These are phyloP conservation scores for Callopanchax toddi DNA, from an alignment of 2,113 vertebrate genomes.

Conservation along the genomic window DNA sequence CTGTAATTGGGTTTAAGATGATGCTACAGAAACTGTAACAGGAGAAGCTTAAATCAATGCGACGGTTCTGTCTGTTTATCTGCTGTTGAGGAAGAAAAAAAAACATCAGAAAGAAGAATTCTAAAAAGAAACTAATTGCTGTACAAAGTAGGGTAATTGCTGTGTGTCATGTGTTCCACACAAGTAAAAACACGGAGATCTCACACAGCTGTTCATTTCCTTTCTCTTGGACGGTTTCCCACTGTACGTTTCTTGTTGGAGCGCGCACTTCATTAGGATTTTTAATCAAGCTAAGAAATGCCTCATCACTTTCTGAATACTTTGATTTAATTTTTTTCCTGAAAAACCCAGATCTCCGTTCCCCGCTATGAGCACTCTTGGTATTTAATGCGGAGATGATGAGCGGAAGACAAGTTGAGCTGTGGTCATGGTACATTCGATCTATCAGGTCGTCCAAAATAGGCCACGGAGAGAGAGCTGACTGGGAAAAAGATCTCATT, in stretches of 20 bases:
- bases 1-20: slow-evolving; percentile 85
- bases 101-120: slow-evolving; percentile 77
- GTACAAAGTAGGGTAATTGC: slow-evolving; percentile 80
- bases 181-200: slow-evolving; percentile 51
- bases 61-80: slow-evolving; percentile 77
- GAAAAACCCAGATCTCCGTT: slow-evolving; percentile 9
- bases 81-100: slow-evolving; percentile 67
- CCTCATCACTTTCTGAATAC: slow-evolving; percentile 18
- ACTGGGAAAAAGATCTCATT: slow-evolving; percentile 79
- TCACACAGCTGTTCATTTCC: slow-evolving; percentile 56
- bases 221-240: slow-evolving; percentile 58
- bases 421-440: slow-evolving; percentile 69
- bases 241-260: slow-evolving; percentile 43
- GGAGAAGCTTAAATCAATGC: slow-evolving; percentile 82
- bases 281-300: slow-evolving; percentile 38
- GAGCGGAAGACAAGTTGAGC: slow-evolving; percentile 62
- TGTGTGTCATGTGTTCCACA: slow-evolving; percentile 74
- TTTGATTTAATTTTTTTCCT: slow-evolving; percentile 3
- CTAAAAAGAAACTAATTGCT: slow-evolving; percentile 80
- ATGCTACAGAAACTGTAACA: slow-evolving; percentile 83
- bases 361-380: slow-evolving; percentile 5
- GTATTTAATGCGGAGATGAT: slow-evolving; percentile 25
- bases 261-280: slow-evolving; percentile 46
- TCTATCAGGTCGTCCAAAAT: slow-evolving; percentile 74
- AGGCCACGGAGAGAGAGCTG: slow-evolving; percentile 72